These are phyloP conservation scores for Heliconius melpomene DNA, from an alignment of 1,140 invertebrate species.

Conservation along the genomic window DNA sequence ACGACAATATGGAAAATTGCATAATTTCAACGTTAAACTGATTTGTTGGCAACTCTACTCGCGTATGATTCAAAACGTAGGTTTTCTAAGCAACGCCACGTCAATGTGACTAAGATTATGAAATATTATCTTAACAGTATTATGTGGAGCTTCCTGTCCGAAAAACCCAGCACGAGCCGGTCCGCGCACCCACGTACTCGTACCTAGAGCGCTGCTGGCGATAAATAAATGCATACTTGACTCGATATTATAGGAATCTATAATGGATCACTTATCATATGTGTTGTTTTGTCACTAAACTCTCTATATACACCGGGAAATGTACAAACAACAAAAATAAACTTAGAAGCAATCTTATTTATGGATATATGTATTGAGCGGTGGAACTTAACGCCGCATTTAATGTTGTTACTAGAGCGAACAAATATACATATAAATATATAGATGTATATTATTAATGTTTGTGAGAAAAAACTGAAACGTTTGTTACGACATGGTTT, in stretches of 20 bases:
- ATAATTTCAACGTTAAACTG: background rate
- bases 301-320: too few relatives aligned
- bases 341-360: too few relatives aligned
- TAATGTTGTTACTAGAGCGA: too few relatives aligned
- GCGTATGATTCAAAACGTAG: constrained; percentile 32
- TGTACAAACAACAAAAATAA: too few relatives aligned
- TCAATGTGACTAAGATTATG: constrained; percentile 29
- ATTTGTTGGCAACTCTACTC: background rate
- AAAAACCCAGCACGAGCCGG: constrained; percentile 18
- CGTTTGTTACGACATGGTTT: background rate
- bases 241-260: too few relatives aligned
- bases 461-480: background rate
- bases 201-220: background rate
- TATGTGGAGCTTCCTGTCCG: constrained; percentile 17
- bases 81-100: constrained; percentile 18
- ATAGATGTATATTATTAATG: too few relatives aligned
- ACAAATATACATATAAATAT: too few relatives aligned
- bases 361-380: too few relatives aligned
- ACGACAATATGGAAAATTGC: constrained; percentile 17
- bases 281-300: too few relatives aligned
- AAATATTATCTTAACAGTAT: constrained; percentile 28
- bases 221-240: background rate
- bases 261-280: too few relatives aligned
- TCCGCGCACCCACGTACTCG: too few relatives aligned
- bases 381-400: too few relatives aligned